Conservation (phyloP, 2,797 vertebrate genomes). For the Smutsia gigantea region DNA sequence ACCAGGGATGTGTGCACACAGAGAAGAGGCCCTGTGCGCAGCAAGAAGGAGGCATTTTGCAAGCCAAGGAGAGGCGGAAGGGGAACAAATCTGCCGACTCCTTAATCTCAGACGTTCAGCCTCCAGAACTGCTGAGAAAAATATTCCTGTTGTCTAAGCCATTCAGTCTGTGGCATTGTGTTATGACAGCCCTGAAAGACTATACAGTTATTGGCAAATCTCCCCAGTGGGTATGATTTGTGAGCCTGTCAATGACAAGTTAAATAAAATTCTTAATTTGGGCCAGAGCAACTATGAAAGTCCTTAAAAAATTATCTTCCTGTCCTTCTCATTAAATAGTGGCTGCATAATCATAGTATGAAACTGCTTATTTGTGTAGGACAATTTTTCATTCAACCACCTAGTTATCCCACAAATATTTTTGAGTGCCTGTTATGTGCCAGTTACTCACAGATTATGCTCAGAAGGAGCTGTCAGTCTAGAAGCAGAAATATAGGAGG, state of each 20-base stretch:
- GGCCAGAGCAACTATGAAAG: background rate
- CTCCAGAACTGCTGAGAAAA: background rate
- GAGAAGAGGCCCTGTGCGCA: background rate
- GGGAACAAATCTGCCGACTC: background rate
- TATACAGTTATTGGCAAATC: background rate
- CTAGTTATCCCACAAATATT: background rate
- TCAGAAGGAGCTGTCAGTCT: background rate
- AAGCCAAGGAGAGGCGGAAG: background rate
- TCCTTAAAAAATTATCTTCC: constrained; percentile 2
- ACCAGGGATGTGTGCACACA: background rate
- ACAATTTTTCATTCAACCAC: background rate
- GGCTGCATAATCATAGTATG: background rate
- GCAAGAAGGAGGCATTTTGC: background rate
- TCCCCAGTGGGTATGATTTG: background rate
- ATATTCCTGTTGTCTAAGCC: background rate
- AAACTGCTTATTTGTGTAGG: background rate
- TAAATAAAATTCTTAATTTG: constrained; percentile 29
- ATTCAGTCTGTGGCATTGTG: background rate
- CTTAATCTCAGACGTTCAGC: background rate
- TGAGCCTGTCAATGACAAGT: background rate
- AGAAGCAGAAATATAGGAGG: background rate
- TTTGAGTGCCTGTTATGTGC: background rate
- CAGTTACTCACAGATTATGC: background rate
- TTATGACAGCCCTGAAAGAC: background rate
- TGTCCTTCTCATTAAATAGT: background rate